Evolutionary conservation across 1,140 invertebrate genomes (phyloP).

Genomic region (Temnothorax longispinosus): DNA sequence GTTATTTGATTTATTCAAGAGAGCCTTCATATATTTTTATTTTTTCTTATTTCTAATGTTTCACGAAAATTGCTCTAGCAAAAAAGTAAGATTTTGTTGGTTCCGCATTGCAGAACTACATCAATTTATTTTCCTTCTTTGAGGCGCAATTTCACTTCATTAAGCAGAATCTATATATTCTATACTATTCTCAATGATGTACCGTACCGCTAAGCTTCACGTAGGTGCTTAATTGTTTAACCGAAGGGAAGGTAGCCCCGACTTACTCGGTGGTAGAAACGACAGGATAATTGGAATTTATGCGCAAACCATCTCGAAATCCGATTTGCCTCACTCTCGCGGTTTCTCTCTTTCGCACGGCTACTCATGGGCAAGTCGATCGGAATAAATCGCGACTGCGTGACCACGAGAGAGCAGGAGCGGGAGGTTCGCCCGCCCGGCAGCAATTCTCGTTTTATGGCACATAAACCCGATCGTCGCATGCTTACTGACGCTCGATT

Average conservation of each 20-base stretch:
- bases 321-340: background rate
- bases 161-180: background rate
- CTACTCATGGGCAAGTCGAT: slow-evolving; percentile 3
- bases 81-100: too few species aligned
- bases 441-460: slow-evolving; percentile 75
- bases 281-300: slow-evolving; percentile 38
- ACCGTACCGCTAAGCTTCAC: background rate
- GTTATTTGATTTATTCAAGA: too few species aligned
- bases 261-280: background rate
- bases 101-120: too few species aligned
- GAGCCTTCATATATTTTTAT: too few species aligned
- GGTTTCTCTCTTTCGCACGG: background rate
- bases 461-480: slow-evolving; percentile 72
- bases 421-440: background rate
- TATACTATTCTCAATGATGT: too few species aligned
- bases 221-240: slow-evolving; percentile 4
- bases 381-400: slow-evolving; percentile 29
- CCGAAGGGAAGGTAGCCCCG: background rate
- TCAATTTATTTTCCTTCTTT: background rate
- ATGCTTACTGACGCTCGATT: slow-evolving; percentile 72
- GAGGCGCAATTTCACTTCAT: background rate
- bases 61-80: too few species aligned
- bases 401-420: background rate
- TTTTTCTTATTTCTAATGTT: too few species aligned
- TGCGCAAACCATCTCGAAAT: background rate